These are phyloP conservation scores for Pangasius larnaudii DNA, from an alignment of 2,797 vertebrate species.

Conservation along the genomic window DNA sequence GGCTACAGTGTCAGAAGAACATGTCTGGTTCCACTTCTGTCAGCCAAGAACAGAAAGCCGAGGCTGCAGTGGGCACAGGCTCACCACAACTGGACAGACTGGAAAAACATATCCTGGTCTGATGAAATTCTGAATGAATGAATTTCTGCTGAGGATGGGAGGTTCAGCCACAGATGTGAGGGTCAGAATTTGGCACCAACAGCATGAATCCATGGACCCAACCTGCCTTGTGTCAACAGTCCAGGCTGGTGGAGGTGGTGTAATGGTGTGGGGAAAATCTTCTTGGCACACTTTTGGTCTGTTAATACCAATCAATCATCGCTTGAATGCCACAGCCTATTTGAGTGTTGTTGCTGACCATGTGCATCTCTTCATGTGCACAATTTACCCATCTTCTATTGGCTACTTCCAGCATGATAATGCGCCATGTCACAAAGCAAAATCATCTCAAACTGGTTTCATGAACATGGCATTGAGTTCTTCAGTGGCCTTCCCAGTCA, in stretches of 20 bases:
- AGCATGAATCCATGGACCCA: not conserved
- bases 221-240: not conserved
- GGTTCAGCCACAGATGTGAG: too few species aligned
- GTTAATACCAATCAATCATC: too few species aligned
- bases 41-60: not conserved
- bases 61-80: not conserved
- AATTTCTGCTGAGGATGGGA: not conserved
- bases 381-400: too few species aligned
- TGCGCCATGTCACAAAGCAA: too few species aligned
- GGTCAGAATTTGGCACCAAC: too few species aligned
- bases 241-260: not conserved
- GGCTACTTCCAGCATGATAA: too few species aligned
- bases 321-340: too few species aligned
- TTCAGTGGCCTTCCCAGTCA: not conserved
- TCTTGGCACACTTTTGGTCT: not conserved
- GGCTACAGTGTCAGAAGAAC: not conserved
- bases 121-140: not conserved
- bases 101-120: not conserved
- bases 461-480: not conserved
- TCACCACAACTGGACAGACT: not conserved
- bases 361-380: too few species aligned
- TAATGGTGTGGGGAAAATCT: not conserved
- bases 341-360: too few species aligned
- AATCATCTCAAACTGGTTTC: not conserved
- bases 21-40: not conserved